These are phyloP conservation scores for Crossocerus cetratus DNA, from an alignment of 2,888 invertebrate genomes.

Conservation along the genomic window DNA sequence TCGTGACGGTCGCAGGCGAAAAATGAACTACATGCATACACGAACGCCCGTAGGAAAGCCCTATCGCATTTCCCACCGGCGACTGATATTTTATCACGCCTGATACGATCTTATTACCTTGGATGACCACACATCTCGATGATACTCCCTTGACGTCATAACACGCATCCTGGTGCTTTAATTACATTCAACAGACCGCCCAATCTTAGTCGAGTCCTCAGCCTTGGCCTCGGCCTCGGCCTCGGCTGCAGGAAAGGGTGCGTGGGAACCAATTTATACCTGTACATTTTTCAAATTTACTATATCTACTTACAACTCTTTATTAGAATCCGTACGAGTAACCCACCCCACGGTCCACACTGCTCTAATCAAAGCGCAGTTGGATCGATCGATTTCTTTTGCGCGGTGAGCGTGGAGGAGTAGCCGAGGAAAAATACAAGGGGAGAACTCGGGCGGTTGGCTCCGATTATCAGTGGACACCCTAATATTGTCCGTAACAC, in stretches of 20 bases:
- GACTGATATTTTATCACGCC: conserved; percentile 46
- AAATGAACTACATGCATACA: conserved; percentile 19
- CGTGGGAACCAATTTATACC: too few species aligned
- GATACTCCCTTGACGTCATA: conserved; percentile 24
- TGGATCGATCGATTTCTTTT: too few species aligned
- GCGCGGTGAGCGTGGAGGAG: too few species aligned
- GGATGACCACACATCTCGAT: conserved; percentile 40
- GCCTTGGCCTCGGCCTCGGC: too few species aligned
- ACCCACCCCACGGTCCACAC: too few species aligned
- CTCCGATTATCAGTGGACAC: conserved; percentile 30
- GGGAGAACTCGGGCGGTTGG: neutral
- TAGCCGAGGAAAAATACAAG: too few species aligned
- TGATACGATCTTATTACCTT: conserved; percentile 50
- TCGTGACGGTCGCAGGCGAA: conserved; percentile 19
- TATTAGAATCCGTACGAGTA: too few species aligned
- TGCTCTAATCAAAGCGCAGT: too few species aligned
- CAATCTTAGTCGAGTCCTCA: too few species aligned
- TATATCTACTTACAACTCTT: too few species aligned
- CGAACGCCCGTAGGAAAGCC: conserved; percentile 12
- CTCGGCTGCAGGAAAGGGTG: too few species aligned
- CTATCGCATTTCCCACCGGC: conserved; percentile 35
- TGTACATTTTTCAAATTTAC: too few species aligned
- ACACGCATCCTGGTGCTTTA: neutral
- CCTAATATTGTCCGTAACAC: conserved; percentile 51
- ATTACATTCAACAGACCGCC: neutral